A percentile compares a stretch with the other conserved stretches of the same genome.
Evolutionary conservation across 2,888 invertebrate genomes (phyloP).

Genomic region (Ganaspis brasiliensis): DNA sequence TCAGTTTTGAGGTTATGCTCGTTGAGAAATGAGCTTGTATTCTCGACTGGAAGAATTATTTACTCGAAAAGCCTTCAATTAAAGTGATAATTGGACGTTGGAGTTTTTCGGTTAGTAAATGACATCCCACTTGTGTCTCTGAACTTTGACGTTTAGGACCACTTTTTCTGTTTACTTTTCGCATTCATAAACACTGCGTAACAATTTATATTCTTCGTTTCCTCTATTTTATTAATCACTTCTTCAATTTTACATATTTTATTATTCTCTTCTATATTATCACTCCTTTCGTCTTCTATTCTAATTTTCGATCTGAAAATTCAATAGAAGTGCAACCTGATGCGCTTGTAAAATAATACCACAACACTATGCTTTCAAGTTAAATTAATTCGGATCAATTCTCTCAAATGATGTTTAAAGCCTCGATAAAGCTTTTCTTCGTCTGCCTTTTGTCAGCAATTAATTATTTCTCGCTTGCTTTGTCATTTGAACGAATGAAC

Average conservation of each 20-base stretch:
- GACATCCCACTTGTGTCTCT: conserved; percentile 62
- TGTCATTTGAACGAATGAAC: conserved; percentile 8
- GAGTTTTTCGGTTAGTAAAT: conserved; percentile 57
- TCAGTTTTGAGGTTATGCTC: conserved; percentile 4
- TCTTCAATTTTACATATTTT: too few species aligned
- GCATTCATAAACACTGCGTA: background rate
- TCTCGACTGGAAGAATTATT: conserved; percentile 48
- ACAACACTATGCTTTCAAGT: background rate
- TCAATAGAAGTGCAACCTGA: background rate
- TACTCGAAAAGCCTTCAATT: conserved; percentile 60
- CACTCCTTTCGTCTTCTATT: too few species aligned
- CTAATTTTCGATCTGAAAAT: background rate
- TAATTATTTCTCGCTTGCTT: background rate
- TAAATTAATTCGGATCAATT: background rate
- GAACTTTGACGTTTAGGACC: background rate
- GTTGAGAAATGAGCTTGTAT: background rate
- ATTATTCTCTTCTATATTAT: too few species aligned
- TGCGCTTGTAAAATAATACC: background rate
- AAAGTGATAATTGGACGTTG: conserved; percentile 60
- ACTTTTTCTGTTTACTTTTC: background rate
- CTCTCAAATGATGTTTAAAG: background rate
- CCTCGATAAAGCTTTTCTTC: background rate
- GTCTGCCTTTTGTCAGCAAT: background rate
- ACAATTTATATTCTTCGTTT: background rate
- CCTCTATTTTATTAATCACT: too few species aligned